These are phyloP conservation scores for Artibeus jamaicensis DNA, from an alignment of 2,797 vertebrate genomes.

Conservation along the genomic window DNA sequence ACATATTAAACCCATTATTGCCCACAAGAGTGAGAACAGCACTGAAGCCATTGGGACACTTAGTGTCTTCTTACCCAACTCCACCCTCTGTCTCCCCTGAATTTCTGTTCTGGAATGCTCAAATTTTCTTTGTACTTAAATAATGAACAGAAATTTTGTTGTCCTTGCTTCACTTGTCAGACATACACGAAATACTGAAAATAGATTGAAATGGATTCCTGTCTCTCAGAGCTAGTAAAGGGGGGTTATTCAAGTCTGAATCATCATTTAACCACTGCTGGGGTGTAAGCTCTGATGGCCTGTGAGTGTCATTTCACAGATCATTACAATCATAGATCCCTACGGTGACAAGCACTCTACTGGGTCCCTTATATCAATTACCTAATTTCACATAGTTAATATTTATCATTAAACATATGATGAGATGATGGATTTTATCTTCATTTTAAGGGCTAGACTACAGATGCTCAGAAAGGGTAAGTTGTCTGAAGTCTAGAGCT, in stretches of 20 bases:
- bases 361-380: not conserved
- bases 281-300: not conserved
- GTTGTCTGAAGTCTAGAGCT: not conserved
- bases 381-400: not conserved
- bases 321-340: not conserved
- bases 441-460: not conserved
- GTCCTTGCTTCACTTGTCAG: not conserved
- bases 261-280: not conserved
- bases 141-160: not conserved
- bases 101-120: not conserved
- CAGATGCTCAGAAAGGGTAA: not conserved
- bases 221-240: not conserved
- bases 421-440: not conserved
- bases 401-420: not conserved
- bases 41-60: not conserved
- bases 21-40: not conserved
- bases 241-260: not conserved
- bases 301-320: not conserved
- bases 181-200: not conserved
- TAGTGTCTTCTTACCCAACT: not conserved
- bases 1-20: not conserved
- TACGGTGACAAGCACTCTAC: not conserved
- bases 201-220: not conserved
- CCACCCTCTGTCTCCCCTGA: not conserved
- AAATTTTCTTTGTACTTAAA: conserved; percentile 24